phyloP scores from a whole-genome alignment of 2,888 invertebrate species.

The Perizoma affinitatum region DNA sequence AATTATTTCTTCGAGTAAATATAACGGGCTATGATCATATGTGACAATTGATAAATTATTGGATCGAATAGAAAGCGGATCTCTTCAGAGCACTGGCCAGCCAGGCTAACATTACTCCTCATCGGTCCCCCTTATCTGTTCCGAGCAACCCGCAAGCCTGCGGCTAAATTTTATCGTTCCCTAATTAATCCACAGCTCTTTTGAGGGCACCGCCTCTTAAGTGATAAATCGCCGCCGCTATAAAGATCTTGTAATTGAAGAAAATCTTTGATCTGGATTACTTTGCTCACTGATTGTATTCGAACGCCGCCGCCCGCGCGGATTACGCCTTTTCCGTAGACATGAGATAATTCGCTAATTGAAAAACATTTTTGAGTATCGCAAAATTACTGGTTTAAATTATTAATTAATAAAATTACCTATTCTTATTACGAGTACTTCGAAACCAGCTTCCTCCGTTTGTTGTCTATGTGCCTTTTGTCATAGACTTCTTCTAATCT shows the following conservation, averaged over 20 bases:
- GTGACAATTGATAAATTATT: conserved; percentile 61
- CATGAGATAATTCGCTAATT: conserved; percentile 40
- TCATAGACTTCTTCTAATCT: too few species aligned
- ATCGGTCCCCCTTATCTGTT: conserved; percentile 71
- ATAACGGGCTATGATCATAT: conserved; percentile 58
- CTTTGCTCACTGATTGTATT: conserved; percentile 56
- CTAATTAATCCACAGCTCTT: conserved; percentile 78
- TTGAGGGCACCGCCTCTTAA: conserved; percentile 70
- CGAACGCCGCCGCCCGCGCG: conserved; percentile 13
- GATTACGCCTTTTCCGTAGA: conserved; percentile 37
- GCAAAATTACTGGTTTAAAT: conserved; percentile 5
- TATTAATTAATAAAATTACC: too few species aligned
- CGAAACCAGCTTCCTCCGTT: too few species aligned
- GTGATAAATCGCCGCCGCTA: conserved; percentile 71
- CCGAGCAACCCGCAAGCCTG: conserved; percentile 68
- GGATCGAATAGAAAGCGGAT: conserved; percentile 54
- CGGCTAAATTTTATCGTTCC: conserved; percentile 77
- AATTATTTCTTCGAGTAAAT: conserved; percentile 58
- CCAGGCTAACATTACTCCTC: conserved; percentile 70
- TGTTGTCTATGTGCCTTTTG: too few species aligned
- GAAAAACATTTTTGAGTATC: conserved; percentile 43
- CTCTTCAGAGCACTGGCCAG: conserved; percentile 47
- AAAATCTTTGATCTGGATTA: conserved; percentile 73
- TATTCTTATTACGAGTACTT: too few species aligned
- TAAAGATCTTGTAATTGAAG: conserved; percentile 72